These are phyloP conservation scores for Montipora sp. DNA, from an alignment of 64 coral and sea anemone species.

Conservation along the genomic window DNA sequence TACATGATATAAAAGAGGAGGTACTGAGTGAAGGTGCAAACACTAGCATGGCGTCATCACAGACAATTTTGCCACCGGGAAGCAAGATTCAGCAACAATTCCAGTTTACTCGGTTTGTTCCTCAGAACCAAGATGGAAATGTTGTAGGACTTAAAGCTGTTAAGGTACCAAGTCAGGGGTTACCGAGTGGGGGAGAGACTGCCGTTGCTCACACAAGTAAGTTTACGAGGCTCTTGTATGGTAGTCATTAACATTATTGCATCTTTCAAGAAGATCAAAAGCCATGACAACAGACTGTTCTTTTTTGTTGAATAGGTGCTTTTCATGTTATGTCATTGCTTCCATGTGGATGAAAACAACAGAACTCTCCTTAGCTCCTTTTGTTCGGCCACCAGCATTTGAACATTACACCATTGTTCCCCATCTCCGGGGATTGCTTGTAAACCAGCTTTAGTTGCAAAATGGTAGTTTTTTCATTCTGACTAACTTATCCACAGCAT, in stretches of 20 bases:
- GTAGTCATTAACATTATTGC: too few relatives aligned
- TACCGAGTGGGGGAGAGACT: neutral
- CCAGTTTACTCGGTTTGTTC: slow-evolving; percentile 95
- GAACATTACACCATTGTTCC: too few relatives aligned
- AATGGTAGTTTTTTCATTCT: too few relatives aligned
- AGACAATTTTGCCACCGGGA: slow-evolving; percentile 6
- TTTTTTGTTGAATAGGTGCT: neutral
- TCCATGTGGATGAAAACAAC: too few relatives aligned
- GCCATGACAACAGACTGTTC: too few relatives aligned
- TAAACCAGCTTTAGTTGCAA: too few relatives aligned
- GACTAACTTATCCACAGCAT: too few relatives aligned
- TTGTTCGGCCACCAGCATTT: too few relatives aligned
- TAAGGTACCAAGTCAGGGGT: slow-evolving; percentile 62
- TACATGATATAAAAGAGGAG: slow-evolving; percentile 86
- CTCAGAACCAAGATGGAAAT: slow-evolving; percentile 89
- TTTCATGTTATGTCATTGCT: too few relatives aligned
- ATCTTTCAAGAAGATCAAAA: too few relatives aligned
- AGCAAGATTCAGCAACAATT: slow-evolving; percentile 76
- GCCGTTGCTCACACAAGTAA: neutral
- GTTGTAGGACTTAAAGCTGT: slow-evolving; percentile 83
- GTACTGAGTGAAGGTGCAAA: slow-evolving; percentile 5
- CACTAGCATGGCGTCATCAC: neutral
- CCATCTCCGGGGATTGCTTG: too few relatives aligned
- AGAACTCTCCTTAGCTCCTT: too few relatives aligned
- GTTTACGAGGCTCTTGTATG: neutral